These are phyloP conservation scores for Dasyornis broadbenti DNA, from an alignment of 2,113 vertebrate species.

Conservation along the genomic window DNA sequence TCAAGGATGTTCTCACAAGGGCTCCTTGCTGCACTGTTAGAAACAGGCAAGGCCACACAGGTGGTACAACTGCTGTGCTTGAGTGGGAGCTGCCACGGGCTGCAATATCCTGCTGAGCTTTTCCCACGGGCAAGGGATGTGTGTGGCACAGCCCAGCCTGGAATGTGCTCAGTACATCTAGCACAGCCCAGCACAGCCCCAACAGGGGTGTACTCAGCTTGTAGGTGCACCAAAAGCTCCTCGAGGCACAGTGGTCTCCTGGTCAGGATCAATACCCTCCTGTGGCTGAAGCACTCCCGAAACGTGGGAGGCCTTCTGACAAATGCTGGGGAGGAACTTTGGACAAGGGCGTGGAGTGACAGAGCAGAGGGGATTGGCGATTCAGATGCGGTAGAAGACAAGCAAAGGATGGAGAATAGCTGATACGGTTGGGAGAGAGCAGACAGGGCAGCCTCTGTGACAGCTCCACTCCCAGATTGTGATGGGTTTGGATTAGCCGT, in stretches of 20 bases:
- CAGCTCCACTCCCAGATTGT: not conserved
- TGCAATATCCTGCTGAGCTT: not conserved
- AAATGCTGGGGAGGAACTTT: not conserved
- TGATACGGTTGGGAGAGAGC: not conserved
- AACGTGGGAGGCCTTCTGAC: not conserved
- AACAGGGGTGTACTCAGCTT: not conserved
- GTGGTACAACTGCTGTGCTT: not conserved
- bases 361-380: not conserved
- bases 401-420: not conserved
- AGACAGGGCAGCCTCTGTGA: not conserved
- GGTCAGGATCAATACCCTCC: not conserved
- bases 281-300: not conserved
- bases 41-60: not conserved
- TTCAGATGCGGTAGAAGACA: not conserved
- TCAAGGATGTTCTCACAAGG: not conserved
- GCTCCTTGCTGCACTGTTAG: not conserved
- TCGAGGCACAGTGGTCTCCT: not conserved
- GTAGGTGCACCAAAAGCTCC: not conserved
- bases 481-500: not conserved
- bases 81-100: not conserved
- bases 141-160: not conserved
- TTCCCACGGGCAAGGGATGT: not conserved
- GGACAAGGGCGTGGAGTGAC: not conserved
- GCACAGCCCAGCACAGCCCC: not conserved
- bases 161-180: fast-evolving